Percentiles rank a stretch among this genome's conserved stretches.
phyloP scores from a whole-genome alignment of 2,113 vertebrate species.

The Hydrolagus affinis region DNA sequence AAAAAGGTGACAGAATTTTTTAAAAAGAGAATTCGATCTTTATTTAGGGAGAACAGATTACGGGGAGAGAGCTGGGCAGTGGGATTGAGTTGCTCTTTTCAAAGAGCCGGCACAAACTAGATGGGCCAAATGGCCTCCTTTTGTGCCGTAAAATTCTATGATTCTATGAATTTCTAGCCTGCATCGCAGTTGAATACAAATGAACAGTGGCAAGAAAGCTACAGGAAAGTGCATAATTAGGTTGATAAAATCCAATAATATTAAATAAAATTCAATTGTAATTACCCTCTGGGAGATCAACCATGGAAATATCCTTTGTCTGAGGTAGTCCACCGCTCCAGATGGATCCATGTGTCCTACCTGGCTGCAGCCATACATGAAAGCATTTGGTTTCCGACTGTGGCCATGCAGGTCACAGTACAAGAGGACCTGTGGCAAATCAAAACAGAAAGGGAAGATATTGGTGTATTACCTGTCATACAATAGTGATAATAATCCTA shows the following conservation, averaged over 20 bases:
- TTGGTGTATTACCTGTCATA: background rate
- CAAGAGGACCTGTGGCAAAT: constrained; percentile 10
- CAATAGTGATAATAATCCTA: no score
- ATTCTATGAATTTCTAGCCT: no score
- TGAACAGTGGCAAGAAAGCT: background rate
- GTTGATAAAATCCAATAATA: background rate
- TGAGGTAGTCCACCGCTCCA: background rate
- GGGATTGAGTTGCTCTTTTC: no score
- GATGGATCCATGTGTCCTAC: background rate
- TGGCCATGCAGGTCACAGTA: constrained; percentile 32
- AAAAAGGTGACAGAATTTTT: no score
- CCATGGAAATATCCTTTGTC: constrained; percentile 29
- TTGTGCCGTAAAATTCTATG: no score
- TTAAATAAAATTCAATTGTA: background rate
- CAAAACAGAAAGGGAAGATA: background rate
- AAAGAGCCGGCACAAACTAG: no score
- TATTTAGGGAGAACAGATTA: no score
- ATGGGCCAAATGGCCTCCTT: no score
- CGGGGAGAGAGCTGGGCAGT: no score
- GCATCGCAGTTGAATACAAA: background rate
- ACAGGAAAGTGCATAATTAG: background rate
- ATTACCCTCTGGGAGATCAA: constrained; percentile 23
- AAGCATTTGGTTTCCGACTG: constrained; percentile 24
- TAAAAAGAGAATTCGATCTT: no score
- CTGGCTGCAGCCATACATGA: constrained; percentile 29